Evolutionary conservation across 2,113 vertebrate genomes (phyloP).

Genomic region (Haplotaxodon microlepis): DNA sequence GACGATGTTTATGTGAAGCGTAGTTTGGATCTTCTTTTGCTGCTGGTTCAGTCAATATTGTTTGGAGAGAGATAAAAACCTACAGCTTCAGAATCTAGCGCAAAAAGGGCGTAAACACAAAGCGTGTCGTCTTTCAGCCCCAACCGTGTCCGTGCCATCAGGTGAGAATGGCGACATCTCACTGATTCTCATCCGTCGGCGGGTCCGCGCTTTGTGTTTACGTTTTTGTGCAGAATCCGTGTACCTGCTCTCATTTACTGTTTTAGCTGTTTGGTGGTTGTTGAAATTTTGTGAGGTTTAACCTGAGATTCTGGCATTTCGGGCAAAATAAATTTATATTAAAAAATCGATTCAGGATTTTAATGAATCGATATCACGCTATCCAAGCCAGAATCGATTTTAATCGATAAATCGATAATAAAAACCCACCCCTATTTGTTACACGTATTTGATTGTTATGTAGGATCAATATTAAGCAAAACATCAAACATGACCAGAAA

Average conservation of each 20-base stretch:
- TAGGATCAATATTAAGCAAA: not conserved
- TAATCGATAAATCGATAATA: not conserved
- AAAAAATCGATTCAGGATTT: not conserved
- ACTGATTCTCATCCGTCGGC: not conserved
- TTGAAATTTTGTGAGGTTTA: not conserved
- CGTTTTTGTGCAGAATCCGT: not conserved
- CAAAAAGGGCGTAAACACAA: not conserved
- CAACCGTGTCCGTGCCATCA: not conserved
- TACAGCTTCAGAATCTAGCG: not conserved
- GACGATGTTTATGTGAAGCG: too few species aligned
- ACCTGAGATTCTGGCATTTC: not conserved
- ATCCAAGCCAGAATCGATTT: not conserved
- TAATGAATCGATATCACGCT: not conserved
- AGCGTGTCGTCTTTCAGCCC: not conserved
- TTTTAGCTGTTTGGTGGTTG: not conserved
- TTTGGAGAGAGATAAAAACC: not conserved
- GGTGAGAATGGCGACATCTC: not conserved
- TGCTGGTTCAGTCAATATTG: not conserved
- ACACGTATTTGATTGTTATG: not conserved
- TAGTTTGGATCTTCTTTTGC: too few species aligned
- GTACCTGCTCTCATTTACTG: not conserved
- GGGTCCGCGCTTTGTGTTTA: not conserved
- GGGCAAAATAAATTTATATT: not conserved
- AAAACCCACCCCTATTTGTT: not conserved
- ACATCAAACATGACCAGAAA: not conserved